These are phyloP conservation scores for Australoheros scitulus DNA, from an alignment of 2,113 vertebrate species.

Conservation along the genomic window DNA sequence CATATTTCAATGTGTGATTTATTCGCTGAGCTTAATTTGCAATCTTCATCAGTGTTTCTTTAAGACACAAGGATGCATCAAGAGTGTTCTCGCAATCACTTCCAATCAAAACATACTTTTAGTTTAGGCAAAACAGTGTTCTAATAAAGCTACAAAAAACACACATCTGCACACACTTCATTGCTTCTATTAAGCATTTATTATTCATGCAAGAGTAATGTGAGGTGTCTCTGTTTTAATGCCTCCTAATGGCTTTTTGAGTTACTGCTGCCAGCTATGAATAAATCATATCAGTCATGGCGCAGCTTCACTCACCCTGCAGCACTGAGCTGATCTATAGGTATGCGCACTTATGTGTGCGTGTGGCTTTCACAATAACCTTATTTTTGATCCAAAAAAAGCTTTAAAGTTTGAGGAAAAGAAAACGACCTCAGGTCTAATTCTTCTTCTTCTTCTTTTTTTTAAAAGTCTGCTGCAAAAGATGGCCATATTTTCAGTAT, in stretches of 20 bases:
- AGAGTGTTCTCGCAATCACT: fast-evolving
- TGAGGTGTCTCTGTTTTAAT: slow-evolving; percentile 77
- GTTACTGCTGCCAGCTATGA: slow-evolving; percentile 68
- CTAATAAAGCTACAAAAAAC: not conserved
- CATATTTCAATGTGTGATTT: too few species aligned
- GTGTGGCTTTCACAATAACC: not conserved
- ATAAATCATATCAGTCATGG: slow-evolving; percentile 74
- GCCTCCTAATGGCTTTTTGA: slow-evolving; percentile 77
- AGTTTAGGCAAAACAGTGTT: not conserved
- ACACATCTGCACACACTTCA: slow-evolving; percentile 9
- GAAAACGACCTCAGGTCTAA: not conserved
- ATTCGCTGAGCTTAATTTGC: not conserved
- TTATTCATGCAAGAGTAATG: slow-evolving; percentile 78
- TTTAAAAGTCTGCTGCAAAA: not conserved
- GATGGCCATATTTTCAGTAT: not conserved
- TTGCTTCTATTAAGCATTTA: slow-evolving; percentile 66
- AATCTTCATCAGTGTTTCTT: not conserved
- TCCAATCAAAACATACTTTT: not conserved
- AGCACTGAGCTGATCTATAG: slow-evolving; percentile 40
- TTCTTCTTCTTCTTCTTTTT: too few species aligned
- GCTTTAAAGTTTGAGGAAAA: not conserved
- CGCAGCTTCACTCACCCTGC: slow-evolving; percentile 37
- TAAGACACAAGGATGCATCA: not conserved
- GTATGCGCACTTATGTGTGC: slow-evolving; percentile 20
- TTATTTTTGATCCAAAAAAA: not conserved